Percentiles rank a stretch among this genome's conserved stretches.
Evolutionary conservation across 2,888 invertebrate species (phyloP).

Genomic region (Oligia strigilis): DNA sequence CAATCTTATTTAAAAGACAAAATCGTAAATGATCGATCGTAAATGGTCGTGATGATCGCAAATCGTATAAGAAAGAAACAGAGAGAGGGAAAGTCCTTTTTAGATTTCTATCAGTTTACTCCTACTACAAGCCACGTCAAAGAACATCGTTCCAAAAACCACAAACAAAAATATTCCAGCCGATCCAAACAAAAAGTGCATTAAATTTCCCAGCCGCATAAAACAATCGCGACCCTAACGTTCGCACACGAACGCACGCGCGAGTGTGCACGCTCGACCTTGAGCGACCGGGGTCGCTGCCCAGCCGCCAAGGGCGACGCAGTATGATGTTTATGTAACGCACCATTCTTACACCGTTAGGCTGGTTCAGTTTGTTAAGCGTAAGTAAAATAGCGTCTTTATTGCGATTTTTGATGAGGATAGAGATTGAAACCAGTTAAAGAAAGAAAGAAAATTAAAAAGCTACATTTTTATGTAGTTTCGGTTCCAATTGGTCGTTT

Average conservation of each 20-base stretch:
- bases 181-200: slow-evolving; percentile 47
- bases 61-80: too few species aligned
- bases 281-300: slow-evolving; percentile 78
- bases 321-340: slow-evolving; percentile 71
- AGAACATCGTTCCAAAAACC: background rate
- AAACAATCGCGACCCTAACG: slow-evolving; percentile 46
- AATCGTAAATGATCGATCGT: too few species aligned
- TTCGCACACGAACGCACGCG: slow-evolving; percentile 42
- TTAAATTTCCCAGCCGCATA: slow-evolving; percentile 43
- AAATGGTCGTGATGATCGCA: too few species aligned
- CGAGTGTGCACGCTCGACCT: slow-evolving; percentile 73
- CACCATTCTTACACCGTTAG: slow-evolving; percentile 65
- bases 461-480: too few species aligned
- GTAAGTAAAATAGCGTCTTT: slow-evolving; percentile 46
- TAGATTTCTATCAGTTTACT: too few species aligned
- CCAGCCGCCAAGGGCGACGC: slow-evolving; percentile 80
- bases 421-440: too few species aligned
- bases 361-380: slow-evolving; percentile 27
- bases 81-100: too few species aligned
- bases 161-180: background rate
- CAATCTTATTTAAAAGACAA: too few species aligned
- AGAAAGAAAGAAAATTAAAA: too few species aligned
- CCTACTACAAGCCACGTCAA: background rate
- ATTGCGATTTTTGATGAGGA: background rate
- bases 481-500: too few species aligned